Evolutionary conservation across 1,140 invertebrate species (phyloP), one percentile per base, ranked within the genome.

Genomic region (Gryon sp.): DNA sequence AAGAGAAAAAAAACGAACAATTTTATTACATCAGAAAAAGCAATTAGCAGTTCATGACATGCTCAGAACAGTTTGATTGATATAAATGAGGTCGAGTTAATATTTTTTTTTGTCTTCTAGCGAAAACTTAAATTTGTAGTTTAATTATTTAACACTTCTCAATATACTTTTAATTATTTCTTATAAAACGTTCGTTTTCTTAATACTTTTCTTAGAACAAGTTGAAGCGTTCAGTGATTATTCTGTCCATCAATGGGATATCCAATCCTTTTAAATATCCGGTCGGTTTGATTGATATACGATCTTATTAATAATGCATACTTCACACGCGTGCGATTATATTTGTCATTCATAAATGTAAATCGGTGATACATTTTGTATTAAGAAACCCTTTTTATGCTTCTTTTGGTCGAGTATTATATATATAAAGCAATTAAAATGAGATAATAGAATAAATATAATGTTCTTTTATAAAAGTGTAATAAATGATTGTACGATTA

Each of bases 271-370:
- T 28, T 26, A 53, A 52, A 36, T n/a, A 55, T 55, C 63, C 63
- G 41, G 24, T 9, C 5, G 19, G 32, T 38, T 26, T 36, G 50
- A 55, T 68, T 68, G 52, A 68, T 68, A 45, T 24, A 45, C 4
- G 40, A 66, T 30, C 50, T 53, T 68, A 57, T 55, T 68, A 57
- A 68, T 68, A 57, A 57, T 40, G 52, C 40, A 68, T 48, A 57
- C 32, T 46, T 55, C 38, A 30, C 32, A 7, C 40, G 8, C 41
- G n/a, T 14, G 28, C 28, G 32, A 68, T 68, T 68, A 57, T 32
- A 68, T 59, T 50, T 50, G 43, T 50, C 52, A 45, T 34, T 50
- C 20, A 50, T 50, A 41, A 46, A 48, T 57, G 63, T 57, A 57
- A 68, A n/a, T n/a, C n/a, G n/a, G n/a, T n/a, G n/a, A n/a, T n/a